Percentiles rank a stretch among this genome's conserved stretches.
These are phyloP conservation scores for Adoxophyes honmai DNA, from an alignment of 1,140 invertebrate species.

Conservation along the genomic window DNA sequence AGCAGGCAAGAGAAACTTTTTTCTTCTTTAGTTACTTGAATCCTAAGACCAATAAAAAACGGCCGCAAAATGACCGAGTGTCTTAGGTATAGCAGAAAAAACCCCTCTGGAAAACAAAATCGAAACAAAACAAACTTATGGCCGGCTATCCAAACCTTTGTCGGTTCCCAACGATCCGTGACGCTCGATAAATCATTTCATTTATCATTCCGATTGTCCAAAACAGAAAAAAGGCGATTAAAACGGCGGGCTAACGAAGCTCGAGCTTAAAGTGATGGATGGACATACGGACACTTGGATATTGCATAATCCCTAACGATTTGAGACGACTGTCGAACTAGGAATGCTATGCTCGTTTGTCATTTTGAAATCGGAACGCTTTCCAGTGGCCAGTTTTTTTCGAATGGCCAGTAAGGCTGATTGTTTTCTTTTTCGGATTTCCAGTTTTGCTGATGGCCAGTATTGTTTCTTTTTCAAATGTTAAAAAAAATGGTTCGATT, in stretches of 20 bases:
- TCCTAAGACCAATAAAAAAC: too few species aligned
- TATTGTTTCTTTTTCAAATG: too few species aligned
- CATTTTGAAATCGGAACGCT: neutral
- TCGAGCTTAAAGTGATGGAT: slow-evolving; percentile 5
- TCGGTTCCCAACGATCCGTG: neutral
- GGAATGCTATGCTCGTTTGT: slow-evolving; percentile 1
- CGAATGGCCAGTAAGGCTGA: too few species aligned
- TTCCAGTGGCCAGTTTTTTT: neutral
- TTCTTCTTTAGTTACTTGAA: too few species aligned
- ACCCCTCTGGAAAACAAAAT: too few species aligned
- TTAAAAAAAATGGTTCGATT: too few species aligned
- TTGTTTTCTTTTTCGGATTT: too few species aligned
- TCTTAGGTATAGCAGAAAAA: too few species aligned
- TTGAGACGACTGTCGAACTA: neutral
- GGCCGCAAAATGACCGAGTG: too few species aligned
- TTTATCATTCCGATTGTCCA: slow-evolving; percentile 5
- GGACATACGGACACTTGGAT: slow-evolving; percentile 11
- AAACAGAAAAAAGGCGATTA: slow-evolving; percentile 7
- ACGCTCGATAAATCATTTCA: slow-evolving; percentile 4
- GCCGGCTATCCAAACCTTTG: neutral
- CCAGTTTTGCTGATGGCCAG: neutral
- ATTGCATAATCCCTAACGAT: slow-evolving; percentile 1
- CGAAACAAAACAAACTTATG: too few species aligned
- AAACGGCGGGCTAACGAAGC: slow-evolving; percentile 1
- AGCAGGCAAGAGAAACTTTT: too few species aligned